phyloP scores from a whole-genome alignment of 2,888 invertebrate genomes.

The Hymenopus coronatus region DNA sequence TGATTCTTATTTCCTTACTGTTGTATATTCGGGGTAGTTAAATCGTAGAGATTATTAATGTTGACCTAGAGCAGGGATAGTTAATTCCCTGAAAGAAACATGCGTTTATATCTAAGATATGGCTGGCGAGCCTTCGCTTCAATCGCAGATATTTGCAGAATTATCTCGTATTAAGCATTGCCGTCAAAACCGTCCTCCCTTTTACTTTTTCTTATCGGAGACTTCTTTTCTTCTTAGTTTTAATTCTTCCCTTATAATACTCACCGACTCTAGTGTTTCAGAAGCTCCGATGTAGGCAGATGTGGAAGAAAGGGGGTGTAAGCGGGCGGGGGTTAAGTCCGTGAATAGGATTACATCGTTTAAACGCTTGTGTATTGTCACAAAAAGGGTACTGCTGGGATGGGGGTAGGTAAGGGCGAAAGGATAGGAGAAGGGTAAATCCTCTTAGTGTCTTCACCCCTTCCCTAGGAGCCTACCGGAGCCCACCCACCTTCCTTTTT shows the following conservation, averaged over 20 bases:
- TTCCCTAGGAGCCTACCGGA: constrained; percentile 14
- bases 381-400: constrained; percentile 20
- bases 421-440: constrained; percentile 17
- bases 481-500: background rate
- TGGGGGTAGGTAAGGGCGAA: background rate
- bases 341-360: constrained; percentile 36
- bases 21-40: background rate
- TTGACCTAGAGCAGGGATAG: background rate
- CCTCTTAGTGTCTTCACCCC: constrained; percentile 32
- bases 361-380: constrained; percentile 36
- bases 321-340: constrained; percentile 24
- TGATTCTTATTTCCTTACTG: no score
- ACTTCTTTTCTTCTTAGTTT: constrained; percentile 25
- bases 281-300: constrained; percentile 17
- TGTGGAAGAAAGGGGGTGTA: constrained; percentile 3
- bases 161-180: background rate
- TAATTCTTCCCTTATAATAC: constrained; percentile 31
- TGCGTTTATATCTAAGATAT: background rate
- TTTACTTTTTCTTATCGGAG: background rate
- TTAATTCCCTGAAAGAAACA: background rate
- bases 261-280: constrained; percentile 27
- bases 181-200: background rate
- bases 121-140: background rate
- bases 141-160: background rate
- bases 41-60: background rate